Conservation (phyloP, 2,797 vertebrate species). For the Carapus acus region DNA sequence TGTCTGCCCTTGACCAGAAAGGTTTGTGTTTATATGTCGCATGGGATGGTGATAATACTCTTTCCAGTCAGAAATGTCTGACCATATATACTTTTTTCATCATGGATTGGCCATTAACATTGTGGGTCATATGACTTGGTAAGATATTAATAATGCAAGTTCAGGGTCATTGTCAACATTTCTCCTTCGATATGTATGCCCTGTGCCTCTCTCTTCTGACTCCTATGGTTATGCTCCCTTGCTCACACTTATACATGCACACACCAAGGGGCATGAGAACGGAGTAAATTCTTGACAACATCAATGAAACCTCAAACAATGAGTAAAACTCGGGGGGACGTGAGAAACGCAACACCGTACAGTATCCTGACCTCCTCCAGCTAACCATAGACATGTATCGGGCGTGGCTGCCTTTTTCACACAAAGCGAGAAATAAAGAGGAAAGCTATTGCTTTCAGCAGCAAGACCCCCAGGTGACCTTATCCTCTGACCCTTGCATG, state of each 20-base stretch:
- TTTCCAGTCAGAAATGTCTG: conserved; percentile 39
- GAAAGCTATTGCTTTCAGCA: conserved; percentile 70
- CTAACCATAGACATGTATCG: conserved; percentile 63
- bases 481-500: conserved; percentile 62
- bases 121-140: conserved; percentile 47
- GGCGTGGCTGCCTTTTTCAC: conserved; percentile 64
- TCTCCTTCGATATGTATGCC: conserved; percentile 35
- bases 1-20: conserved; percentile 54
- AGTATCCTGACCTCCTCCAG: conserved; percentile 65
- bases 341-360: conserved; percentile 73
- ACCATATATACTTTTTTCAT: conserved; percentile 27
- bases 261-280: conserved; percentile 65
- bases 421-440: conserved; percentile 72
- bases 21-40: conserved; percentile 63
- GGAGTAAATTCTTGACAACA: conserved; percentile 61
- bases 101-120: conserved; percentile 39
- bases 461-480: conserved; percentile 71
- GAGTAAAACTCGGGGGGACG: conserved; percentile 58
- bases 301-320: conserved; percentile 71
- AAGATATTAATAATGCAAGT: conserved; percentile 54
- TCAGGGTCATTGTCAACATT: conserved; percentile 58
- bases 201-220: conserved; percentile 34
- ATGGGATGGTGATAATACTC: conserved; percentile 45
- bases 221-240: conserved; percentile 26
- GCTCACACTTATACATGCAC: conserved; percentile 23